Evolutionary conservation across 2,113 vertebrate genomes (phyloP), one percentile per base, ranked within the genome.

Genomic region (Nerophis ophidion): DNA sequence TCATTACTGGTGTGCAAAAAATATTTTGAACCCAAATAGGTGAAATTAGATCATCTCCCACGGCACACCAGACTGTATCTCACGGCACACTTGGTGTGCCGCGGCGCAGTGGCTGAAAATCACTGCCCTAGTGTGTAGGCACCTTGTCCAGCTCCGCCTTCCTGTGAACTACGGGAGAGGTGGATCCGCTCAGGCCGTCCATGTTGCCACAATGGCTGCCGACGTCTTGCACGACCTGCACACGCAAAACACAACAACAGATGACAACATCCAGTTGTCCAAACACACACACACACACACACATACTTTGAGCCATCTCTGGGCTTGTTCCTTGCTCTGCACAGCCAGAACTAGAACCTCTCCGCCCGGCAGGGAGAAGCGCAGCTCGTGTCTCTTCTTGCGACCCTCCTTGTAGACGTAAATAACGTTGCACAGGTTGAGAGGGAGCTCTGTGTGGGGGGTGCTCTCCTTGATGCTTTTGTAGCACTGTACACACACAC

Each of bases 291-390:
- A 12, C 38, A n/a, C n/a, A 42, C 5, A 11, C 40, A 42, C 4
- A 9, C 3, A 10, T 89, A 98, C 97, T 94, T 93, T 96, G 65
- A 99, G 90, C 97, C 97, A 99, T 73, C 94, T 91, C 73, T 98
- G 93, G 0, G 96, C 96, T 84, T 99, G 96, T 72, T 99, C 96
- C 77, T 90, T 93, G 88, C 93, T 99, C 88, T 97, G 97, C 71
- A 97, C 92, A 0, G 96, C 95, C 80, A 99, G 77, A 69, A 99
- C 94, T 67, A 99, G 84, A 0, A 92, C 90, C 74, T 98, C 94
- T 0, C 94, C 89, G 3, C 93, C 92, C 0, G 93, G 93, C 76
- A 95, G 81, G 0, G 94, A 93, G 86, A 99, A 98, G 9, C 95
- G 93, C 63, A 99, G 77, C 85, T 99, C 95, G 0, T 99, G 95